Evolutionary conservation across 2,113 vertebrate genomes (phyloP), one percentile per base, ranked within the genome.

Genomic region (Apus apus): DNA sequence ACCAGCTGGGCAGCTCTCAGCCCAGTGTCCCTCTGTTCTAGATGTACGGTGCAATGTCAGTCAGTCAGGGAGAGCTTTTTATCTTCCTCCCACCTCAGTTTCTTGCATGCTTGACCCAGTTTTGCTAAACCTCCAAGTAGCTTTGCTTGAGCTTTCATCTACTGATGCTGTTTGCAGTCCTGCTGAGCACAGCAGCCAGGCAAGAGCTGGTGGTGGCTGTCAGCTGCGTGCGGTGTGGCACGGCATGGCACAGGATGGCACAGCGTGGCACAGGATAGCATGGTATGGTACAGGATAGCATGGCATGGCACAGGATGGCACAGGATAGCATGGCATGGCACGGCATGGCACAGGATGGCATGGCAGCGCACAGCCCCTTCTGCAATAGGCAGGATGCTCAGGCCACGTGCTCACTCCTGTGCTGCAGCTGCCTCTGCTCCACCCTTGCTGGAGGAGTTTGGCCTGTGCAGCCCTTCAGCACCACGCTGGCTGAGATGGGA

Each of bases 21-120:
- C 36, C 0, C 0, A 43, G 3, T 26, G 23, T 40, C 6, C 4
- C 66, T 4, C 38, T 40, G 57, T 56, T 85, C 74, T 16, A 4
- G 3, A 2, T 0, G 1, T 4, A n/a, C 2, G 1, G 58, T 58
- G 62, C 25, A 34, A 1, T 13, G 8, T 40, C 71, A n/a, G 74
- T 81, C 22, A n/a, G 30, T 21, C 5, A 0, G 38, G 17, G 17
- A 68, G 51, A 71, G 85, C 5, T 73, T 68, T 86, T 70, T 21
- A 2, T 60, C 76, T 79, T 40, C 22, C 3, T 84, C 88, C 34
- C 80, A 71, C 82, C 83, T 92, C 16, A 0, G 11, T 46, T 81
- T 90, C 75, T 77, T 2, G 0, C 3, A 0, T 19, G 67, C 76
- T 71, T 90, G 67, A 71, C 83, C 89, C 79, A 72, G 53, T 75